Conservation (phyloP, 1,140 invertebrate genomes). For the Drosophila willistoni region DNA sequence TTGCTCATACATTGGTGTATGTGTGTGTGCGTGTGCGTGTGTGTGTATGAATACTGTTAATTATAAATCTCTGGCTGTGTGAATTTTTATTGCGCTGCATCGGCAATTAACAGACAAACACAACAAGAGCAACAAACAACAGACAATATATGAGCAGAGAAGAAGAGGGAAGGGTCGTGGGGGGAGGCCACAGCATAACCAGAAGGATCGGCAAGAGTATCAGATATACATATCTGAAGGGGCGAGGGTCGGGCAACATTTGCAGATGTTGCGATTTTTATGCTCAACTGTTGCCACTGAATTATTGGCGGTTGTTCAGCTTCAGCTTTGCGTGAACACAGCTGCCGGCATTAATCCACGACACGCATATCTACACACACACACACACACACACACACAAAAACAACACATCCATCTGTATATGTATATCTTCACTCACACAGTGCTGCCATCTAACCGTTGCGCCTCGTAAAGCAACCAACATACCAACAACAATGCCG, state of each 20-base stretch:
- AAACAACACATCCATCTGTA: neutral
- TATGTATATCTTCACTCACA: neutral
- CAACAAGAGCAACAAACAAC: slow-evolving; percentile 68
- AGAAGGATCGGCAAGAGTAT: neutral
- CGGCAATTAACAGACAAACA: slow-evolving; percentile 73
- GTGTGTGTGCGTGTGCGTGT: neutral
- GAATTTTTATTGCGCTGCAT: slow-evolving; percentile 66
- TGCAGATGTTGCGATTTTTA: slow-evolving; percentile 74
- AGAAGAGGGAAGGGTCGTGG: no score
- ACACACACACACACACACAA: neutral
- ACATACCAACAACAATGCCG: slow-evolving; percentile 44
- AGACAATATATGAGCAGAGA: slow-evolving; percentile 2
- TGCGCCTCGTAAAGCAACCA: slow-evolving; percentile 66
- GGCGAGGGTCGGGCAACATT: slow-evolving; percentile 2
- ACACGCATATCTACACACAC: slow-evolving; percentile 20
- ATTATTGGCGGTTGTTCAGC: slow-evolving; percentile 72
- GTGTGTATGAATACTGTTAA: slow-evolving; percentile 54
- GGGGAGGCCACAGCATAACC: slow-evolving; percentile 1
- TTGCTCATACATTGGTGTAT: neutral
- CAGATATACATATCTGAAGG: neutral
- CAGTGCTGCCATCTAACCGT: slow-evolving; percentile 40
- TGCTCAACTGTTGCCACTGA: slow-evolving; percentile 60
- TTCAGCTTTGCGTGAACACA: slow-evolving; percentile 37
- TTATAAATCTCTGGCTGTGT: slow-evolving; percentile 45
- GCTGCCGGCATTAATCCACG: slow-evolving; percentile 68